Percentiles rank a stretch among this genome's conserved stretches.
Conservation (phyloP, 2,888 invertebrate species). For the Drosophila formosana region DNA sequence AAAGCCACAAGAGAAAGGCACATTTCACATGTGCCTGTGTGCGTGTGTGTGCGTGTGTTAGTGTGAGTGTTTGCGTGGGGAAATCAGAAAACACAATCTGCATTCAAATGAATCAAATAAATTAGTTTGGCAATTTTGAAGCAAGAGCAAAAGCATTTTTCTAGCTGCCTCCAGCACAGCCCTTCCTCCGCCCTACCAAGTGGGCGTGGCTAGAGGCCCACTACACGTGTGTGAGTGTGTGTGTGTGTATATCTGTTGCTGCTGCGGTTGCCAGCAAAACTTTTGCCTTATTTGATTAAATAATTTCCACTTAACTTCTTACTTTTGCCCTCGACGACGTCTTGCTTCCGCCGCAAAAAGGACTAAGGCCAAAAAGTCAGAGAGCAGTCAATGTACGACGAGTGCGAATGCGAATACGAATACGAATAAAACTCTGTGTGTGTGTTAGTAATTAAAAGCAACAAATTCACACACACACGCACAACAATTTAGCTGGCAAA, state of each 20-base stretch:
- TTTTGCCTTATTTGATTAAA: conserved; percentile 77
- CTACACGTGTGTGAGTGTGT: neutral
- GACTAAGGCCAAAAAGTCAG: conserved; percentile 26
- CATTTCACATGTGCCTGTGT: conserved; percentile 13
- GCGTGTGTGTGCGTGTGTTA: conserved; percentile 11
- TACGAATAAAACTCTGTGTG: conserved; percentile 2
- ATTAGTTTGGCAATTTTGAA: conserved; percentile 70
- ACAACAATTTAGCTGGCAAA: conserved; percentile 65
- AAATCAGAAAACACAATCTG: conserved; percentile 68
- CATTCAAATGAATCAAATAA: conserved; percentile 78
- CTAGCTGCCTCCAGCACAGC: conserved; percentile 8
- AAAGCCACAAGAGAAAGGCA: conserved; percentile 33
- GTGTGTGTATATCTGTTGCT: conserved; percentile 47
- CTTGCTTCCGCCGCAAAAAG: conserved; percentile 32
- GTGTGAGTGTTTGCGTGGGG: conserved; percentile 9
- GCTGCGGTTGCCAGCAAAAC: conserved; percentile 52
- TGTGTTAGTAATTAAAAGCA: conserved; percentile 67
- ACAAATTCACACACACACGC: conserved; percentile 44
- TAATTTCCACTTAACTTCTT: conserved; percentile 79
- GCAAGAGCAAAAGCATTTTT: conserved; percentile 41
- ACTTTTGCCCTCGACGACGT: conserved; percentile 39
- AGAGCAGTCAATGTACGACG: conserved; percentile 13
- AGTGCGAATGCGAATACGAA: conserved; percentile 4
- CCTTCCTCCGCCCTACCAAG: neutral
- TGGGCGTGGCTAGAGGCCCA: conserved; percentile 14